Conservation (phyloP, 23 tunicate genomes). For the Styela clava region DNA sequence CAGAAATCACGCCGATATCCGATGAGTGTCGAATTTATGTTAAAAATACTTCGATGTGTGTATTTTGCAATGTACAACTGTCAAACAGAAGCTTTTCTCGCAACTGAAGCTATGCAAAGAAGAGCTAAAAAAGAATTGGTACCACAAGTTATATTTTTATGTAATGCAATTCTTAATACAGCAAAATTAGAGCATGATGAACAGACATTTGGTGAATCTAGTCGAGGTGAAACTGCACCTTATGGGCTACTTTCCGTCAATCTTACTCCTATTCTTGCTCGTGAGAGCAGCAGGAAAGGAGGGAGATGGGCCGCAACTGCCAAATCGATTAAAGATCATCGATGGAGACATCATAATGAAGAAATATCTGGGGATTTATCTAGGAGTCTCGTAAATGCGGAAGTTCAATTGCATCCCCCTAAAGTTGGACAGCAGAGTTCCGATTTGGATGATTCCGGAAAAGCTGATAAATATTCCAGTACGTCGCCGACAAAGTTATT, state of each 20-base stretch:
- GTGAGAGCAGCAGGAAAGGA: slow-evolving; percentile 30
- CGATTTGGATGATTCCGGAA: not conserved
- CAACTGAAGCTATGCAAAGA: slow-evolving; percentile 54
- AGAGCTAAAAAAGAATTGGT: slow-evolving; percentile 58
- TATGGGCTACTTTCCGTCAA: slow-evolving; percentile 37
- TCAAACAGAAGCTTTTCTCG: slow-evolving; percentile 35
- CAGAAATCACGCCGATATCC: slow-evolving; percentile 27
- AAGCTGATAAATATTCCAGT: slow-evolving; percentile 46
- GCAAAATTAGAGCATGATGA: slow-evolving; percentile 30
- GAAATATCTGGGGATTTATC: slow-evolving; percentile 87
- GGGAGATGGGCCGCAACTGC: slow-evolving; percentile 68
- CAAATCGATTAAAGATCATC: slow-evolving; percentile 61
- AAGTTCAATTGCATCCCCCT: not conserved
- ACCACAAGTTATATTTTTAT: slow-evolving; percentile 59
- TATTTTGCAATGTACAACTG: slow-evolving; percentile 68
- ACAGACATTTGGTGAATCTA: slow-evolving; percentile 24
- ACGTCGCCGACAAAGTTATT: slow-evolving; percentile 55
- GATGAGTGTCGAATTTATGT: slow-evolving; percentile 20
- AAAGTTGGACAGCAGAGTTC: not conserved
- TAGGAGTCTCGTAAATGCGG: slow-evolving; percentile 42
- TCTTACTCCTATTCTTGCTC: slow-evolving; percentile 52
- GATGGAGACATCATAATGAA: slow-evolving; percentile 72
- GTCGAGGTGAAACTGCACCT: not conserved
- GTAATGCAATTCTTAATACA: slow-evolving; percentile 73
- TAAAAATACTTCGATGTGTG: slow-evolving; percentile 43